A percentile compares a stretch with the other conserved stretches of the same genome.
Conservation (phyloP, 2,797 vertebrate genomes). For the Clarias laeviceps region DNA sequence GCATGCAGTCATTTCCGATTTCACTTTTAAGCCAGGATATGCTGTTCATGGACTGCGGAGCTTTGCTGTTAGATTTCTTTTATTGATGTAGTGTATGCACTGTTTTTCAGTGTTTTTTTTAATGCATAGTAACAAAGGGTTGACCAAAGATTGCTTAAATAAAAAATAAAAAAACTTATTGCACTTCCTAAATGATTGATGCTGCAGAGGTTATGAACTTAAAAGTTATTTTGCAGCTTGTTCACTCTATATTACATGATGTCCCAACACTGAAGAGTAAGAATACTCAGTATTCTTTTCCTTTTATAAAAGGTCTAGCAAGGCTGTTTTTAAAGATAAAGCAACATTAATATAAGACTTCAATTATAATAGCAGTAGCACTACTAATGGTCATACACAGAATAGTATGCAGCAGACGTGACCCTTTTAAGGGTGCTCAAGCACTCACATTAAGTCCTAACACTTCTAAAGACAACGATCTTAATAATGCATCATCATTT, state of each 20-base stretch:
- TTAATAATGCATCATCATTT: no score
- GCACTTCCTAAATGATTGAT: background rate
- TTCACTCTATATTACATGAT: no score
- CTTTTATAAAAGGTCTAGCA: background rate
- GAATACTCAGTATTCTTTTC: background rate
- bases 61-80: background rate
- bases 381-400: background rate
- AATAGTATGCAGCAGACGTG: background rate
- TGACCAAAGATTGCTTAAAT: no score
- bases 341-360: background rate
- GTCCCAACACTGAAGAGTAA: no score
- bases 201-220: background rate
- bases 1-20: background rate
- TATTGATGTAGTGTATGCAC: background rate
- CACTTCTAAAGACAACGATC: no score
- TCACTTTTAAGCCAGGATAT: background rate
- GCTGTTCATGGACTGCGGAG: background rate
- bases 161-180: background rate
- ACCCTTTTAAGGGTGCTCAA: no score
- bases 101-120: background rate
- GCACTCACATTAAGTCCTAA: no score
- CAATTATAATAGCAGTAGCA: background rate
- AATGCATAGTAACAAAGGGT: background rate
- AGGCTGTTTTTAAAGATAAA: background rate
- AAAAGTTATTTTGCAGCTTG: background rate